Base-by-base conservation (phyloP, 1,140 invertebrate species). In the Drosophila bifasciata region DNA sequence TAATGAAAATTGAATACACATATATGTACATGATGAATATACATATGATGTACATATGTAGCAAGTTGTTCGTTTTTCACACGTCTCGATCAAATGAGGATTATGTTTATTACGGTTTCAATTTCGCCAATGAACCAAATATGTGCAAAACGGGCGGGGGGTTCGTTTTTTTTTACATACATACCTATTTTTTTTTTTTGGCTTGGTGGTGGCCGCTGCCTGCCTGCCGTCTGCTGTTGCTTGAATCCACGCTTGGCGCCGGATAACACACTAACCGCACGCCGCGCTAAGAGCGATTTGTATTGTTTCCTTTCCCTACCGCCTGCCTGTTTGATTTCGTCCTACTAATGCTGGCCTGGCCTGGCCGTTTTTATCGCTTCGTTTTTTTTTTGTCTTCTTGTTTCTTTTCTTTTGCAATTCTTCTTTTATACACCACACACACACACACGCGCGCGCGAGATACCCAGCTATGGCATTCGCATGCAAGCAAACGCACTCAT, bases 371-470 rank as follows among this genome's bases (percentile, higher is more conserved):
- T 69, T 75, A 57, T 69, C 61, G 36, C 62, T 32, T 73, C 17
- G 15, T 50, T 58, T 57, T 36, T 25, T 66, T 43, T 41, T 28
- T 43, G n/a, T 41, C 69, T 76, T 73, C 62, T 61, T 62, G 55
- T 55, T 53, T 74, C 74, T 79, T 69, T 60, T 73, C 76, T 79
- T 79, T 79, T 71, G 76, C 76, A 79, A 80, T 79, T 79, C 58
- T 62, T 70, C 62, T 79, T 72, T 59, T 75, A 52, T 75, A 61
- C 60, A 23, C 39, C 25, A 19, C 51, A 62, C 73, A 76, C 73
- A 74, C 71, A 74, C 43, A 64, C 58, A 64, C 58, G 43, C 43
- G 61, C 28, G 61, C 58, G 32, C 58, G 58, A 64, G 32, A 46
- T 60, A 46, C 32, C 43, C 19, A 64, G 63, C 43, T 48, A 39